Base-by-base conservation (phyloP, 1,140 invertebrate genomes). In the Heliconius congener region DNA sequence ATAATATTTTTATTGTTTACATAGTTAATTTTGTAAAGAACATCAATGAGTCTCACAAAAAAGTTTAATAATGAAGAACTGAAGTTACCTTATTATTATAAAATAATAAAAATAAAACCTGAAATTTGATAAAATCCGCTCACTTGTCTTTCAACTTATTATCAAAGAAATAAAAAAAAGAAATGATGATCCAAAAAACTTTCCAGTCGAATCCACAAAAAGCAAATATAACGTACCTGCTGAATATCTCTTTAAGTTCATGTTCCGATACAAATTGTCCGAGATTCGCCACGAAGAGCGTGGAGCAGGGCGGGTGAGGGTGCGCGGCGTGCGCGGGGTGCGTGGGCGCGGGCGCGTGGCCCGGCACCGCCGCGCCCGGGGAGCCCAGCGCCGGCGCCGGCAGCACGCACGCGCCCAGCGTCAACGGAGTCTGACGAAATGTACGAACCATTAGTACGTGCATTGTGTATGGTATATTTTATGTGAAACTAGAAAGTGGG, bases 201-300 rank as follows among this genome's bases (percentile, higher is more conserved):
- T 83, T 85, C 82, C 83, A 85, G 83, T 82, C 82, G 82, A 85
- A 81, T 52, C 42, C 37, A 23, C 39, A 52, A n/a, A 72, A 34
- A 39, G n/a, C 16, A 52, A 46, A 19, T 5, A n/a, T 16, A 23
- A 76, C 81, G 96, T 95, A 99, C 98, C 98, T 99, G 96, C 97
- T 98, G 95, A 99, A 99, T 90, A 99, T 97, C 94, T 99, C 98
- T 95, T 99, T 99, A 81, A 99, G 96, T 95, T 99, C 99, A 90
- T 99, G 98, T 94, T 99, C 99, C 76, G 98, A 98, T 85, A 99
- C 98, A 91, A 99, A 99, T 93, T 98, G 98, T 71, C 98, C 98
- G 84, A 99, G 96, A 95, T 99, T 99, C 86, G 98, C 98, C 85
- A 99, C 98, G 95, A 99, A 99, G 71, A 99, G 96, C 78, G 99